Percentiles rank a stretch among this genome's conserved stretches.
Conservation (phyloP, 2,113 vertebrate species). For the Cercopithecus mona region DNA sequence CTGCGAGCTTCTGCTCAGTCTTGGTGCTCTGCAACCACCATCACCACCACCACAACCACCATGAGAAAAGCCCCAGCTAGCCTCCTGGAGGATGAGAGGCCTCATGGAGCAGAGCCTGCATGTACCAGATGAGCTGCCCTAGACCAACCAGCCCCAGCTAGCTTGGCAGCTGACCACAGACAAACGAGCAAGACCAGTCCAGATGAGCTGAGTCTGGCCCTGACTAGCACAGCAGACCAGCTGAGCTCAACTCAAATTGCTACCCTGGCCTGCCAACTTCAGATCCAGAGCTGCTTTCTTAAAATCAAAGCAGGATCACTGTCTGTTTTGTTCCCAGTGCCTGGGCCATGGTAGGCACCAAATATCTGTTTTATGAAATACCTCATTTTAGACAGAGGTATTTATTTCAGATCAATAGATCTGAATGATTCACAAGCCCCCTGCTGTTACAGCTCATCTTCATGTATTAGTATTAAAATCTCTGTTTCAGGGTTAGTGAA, state of each 20-base stretch:
- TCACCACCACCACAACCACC: background rate
- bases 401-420: background rate
- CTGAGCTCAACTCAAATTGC: background rate
- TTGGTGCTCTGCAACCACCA: background rate
- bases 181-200: background rate
- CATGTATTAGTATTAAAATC: background rate
- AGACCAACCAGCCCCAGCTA: background rate
- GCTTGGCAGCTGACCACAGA: background rate
- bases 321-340: background rate
- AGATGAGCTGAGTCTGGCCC: background rate
- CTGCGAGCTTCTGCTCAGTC: background rate
- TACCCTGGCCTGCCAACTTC: background rate
- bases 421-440: background rate
- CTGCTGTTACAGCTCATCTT: background rate
- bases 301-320: background rate
- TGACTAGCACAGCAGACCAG: background rate
- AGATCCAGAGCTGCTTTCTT: background rate
- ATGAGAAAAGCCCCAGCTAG: background rate
- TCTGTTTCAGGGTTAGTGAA: background rate
- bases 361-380: background rate
- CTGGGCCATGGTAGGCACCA: background rate
- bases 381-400: background rate
- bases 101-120: background rate
- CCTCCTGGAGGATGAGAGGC: background rate
- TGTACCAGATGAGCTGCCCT: background rate